Conservation (phyloP, 92 coral and sea anemone species). For the Hydrozoanthus gracilis region DNA sequence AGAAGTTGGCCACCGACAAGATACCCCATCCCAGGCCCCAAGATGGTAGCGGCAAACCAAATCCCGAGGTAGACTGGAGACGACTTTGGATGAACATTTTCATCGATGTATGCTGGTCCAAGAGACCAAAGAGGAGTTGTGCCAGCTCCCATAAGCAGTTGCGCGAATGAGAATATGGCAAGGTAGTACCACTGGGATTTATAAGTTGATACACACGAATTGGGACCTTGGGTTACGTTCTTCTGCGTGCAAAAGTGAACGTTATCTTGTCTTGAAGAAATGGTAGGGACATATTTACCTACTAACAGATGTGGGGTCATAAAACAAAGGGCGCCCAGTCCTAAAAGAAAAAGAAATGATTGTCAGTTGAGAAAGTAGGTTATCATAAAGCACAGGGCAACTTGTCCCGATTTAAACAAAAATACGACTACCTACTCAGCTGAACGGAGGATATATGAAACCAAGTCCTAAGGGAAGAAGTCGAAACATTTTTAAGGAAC, state of each 20-base stretch:
- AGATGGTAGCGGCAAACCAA: constrained; percentile 63
- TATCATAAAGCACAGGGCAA: too few species aligned
- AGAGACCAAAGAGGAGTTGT: constrained; percentile 81
- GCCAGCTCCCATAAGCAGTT: constrained; percentile 82
- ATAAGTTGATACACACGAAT: constrained; percentile 58
- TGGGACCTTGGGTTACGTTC: constrained; percentile 46
- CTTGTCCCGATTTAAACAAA: too few species aligned
- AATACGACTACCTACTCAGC: too few species aligned
- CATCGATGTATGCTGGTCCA: constrained; percentile 89
- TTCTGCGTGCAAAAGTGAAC: constrained; percentile 36
- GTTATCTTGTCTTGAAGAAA: constrained; percentile 15
- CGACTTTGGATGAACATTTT: constrained; percentile 90
- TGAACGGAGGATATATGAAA: too few species aligned
- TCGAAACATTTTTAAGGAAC: too few species aligned
- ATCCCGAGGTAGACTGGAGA: constrained; percentile 77
- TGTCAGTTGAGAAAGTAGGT: too few species aligned
- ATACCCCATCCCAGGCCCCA: constrained; percentile 90
- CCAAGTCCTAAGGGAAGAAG: too few species aligned
- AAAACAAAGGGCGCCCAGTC: constrained; percentile 75
- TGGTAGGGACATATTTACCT: constrained; percentile 69
- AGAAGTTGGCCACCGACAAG: constrained; percentile 76
- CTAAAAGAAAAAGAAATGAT: constrained; percentile 40
- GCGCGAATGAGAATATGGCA: constrained; percentile 69
- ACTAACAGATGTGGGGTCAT: constrained; percentile 78
- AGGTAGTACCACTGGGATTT: constrained; percentile 76